These are phyloP conservation scores for Arrhopalites spinosus DNA, from an alignment of 2,888 invertebrate genomes.

Conservation along the genomic window DNA sequence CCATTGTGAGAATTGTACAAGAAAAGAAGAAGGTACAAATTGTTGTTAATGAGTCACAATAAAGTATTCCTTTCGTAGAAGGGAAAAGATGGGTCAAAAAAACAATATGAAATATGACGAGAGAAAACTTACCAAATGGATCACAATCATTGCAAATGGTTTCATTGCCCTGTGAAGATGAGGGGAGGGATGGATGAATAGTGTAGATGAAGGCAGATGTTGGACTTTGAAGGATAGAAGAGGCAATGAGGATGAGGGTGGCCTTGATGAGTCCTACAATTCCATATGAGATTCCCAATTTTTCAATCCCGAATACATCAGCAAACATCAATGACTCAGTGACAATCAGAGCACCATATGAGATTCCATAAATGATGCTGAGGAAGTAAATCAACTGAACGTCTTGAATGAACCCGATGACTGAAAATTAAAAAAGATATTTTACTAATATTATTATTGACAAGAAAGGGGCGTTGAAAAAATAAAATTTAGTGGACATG, in stretches of 20 bases:
- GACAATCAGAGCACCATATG: conserved; percentile 39
- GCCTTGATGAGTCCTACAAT: conserved; percentile 42
- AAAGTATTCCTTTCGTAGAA: no score
- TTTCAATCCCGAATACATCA: conserved; percentile 47
- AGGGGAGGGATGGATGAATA: conserved; percentile 39
- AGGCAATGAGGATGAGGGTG: conserved; percentile 27
- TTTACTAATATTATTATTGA: background rate
- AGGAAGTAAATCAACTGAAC: conserved; percentile 42
- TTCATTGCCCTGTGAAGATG: conserved; percentile 19
- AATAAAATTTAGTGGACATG: background rate
- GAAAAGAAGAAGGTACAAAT: no score
- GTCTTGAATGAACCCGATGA: conserved; percentile 37
- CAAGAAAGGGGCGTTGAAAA: background rate
- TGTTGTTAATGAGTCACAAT: no score
- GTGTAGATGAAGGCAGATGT: conserved; percentile 39
- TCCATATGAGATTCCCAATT: conserved; percentile 45
- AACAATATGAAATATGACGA: background rate
- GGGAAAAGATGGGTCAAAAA: background rate
- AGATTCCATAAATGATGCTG: conserved; percentile 48
- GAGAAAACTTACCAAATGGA: conserved; percentile 43
- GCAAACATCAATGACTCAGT: conserved; percentile 50
- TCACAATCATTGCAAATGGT: conserved; percentile 35
- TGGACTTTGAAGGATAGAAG: conserved; percentile 41
- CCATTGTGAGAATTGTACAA: background rate
- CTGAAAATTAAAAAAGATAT: conserved; percentile 6